Evolutionary conservation across 2,888 invertebrate genomes (phyloP).

Genomic region (Cephus sareptanus): DNA sequence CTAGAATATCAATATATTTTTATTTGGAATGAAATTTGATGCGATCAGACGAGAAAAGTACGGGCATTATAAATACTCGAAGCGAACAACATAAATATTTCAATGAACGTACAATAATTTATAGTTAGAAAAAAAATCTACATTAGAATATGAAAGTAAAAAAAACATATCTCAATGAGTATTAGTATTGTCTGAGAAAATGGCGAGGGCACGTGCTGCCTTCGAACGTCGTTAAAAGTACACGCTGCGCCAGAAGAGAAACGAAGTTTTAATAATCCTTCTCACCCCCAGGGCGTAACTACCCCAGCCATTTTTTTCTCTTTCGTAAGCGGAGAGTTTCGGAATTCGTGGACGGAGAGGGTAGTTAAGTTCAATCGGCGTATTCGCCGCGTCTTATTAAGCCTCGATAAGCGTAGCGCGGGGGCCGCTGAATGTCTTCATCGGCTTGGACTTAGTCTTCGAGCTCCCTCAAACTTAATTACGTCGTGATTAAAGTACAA

Average conservation of each 20-base stretch:
- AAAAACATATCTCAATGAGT: neutral
- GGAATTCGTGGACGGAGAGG: neutral
- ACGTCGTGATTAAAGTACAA: conserved; percentile 40
- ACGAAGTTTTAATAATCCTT: neutral
- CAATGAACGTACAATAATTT: neutral
- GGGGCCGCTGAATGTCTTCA: conserved; percentile 35
- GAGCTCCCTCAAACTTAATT: conserved; percentile 42
- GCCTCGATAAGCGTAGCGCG: conserved; percentile 25
- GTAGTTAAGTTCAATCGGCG: neutral
- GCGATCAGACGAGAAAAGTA: neutral
- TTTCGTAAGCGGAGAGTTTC: neutral
- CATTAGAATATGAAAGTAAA: neutral
- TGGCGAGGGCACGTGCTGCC: neutral
- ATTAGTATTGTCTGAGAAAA: neutral
- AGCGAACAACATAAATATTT: neutral
- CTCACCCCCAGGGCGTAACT: neutral
- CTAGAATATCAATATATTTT: neutral
- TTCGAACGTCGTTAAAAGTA: neutral
- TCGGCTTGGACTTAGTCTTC: conserved; percentile 38
- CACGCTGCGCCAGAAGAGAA: neutral
- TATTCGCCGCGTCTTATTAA: conserved; percentile 30
- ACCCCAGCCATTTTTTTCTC: neutral
- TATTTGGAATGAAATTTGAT: neutral
- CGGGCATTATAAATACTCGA: neutral
- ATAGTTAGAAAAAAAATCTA: neutral